Evolutionary conservation across 2,888 invertebrate genomes (phyloP).

Genomic region (Proisotoma minuta): DNA sequence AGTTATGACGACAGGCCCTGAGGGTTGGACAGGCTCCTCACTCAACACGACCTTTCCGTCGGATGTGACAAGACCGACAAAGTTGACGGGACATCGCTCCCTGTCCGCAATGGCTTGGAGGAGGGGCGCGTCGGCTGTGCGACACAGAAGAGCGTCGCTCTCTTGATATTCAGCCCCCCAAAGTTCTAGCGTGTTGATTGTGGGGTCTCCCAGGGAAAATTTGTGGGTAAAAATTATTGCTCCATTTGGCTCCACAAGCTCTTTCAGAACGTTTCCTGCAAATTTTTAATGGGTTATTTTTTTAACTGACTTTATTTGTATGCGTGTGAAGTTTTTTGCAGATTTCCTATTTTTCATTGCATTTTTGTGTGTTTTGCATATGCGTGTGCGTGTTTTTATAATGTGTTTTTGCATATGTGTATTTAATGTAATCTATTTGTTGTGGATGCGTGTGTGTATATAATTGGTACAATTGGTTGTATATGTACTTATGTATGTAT

Average conservation of each 20-base stretch:
- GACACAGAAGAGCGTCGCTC: slow-evolving; percentile 82
- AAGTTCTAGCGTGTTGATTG: slow-evolving; percentile 83
- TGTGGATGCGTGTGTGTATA: too few species aligned
- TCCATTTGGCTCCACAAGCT: slow-evolving; percentile 90
- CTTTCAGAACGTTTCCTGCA: slow-evolving; percentile 90
- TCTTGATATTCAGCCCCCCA: slow-evolving; percentile 99
- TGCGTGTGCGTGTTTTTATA: too few species aligned
- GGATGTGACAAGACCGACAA: slow-evolving; percentile 87
- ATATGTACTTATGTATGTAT: too few species aligned
- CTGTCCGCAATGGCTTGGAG: slow-evolving; percentile 70
- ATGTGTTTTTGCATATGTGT: too few species aligned
- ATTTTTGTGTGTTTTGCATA: too few species aligned
- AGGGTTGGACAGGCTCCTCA: slow-evolving; percentile 30
- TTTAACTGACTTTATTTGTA: neutral
- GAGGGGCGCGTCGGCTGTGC: slow-evolving; percentile 60
- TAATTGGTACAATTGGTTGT: too few species aligned
- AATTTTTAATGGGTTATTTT: slow-evolving; percentile 13
- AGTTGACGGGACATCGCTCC: slow-evolving; percentile 86
- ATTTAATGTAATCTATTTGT: too few species aligned
- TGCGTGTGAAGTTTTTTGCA: too few species aligned
- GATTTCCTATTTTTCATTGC: too few species aligned
- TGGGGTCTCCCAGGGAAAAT: slow-evolving; percentile 90
- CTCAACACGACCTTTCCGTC: slow-evolving; percentile 52
- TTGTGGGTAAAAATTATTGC: slow-evolving; percentile 80
- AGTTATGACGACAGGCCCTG: slow-evolving; percentile 34